Conservation (phyloP, 1,140 invertebrate species). For the Orchestia grillus region DNA sequence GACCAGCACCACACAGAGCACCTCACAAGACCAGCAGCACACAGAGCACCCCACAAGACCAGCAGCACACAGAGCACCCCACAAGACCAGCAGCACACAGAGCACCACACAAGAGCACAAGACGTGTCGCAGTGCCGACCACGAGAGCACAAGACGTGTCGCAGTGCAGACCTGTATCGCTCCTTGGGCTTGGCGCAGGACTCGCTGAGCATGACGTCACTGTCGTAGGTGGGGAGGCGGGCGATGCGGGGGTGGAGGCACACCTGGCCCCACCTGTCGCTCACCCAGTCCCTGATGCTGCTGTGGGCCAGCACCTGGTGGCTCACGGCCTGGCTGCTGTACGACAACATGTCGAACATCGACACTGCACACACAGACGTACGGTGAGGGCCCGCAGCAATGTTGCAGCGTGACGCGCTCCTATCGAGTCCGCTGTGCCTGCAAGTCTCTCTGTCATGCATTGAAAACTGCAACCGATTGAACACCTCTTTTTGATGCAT, state of each 20-base stretch:
- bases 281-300: conserved; percentile 46
- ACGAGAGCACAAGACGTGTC: not conserved
- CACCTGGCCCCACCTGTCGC: conserved; percentile 33
- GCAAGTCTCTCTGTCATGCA: no score
- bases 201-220: conserved; percentile 11
- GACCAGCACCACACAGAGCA: no score
- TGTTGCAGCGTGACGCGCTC: no score
- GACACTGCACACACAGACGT: conserved; percentile 35
- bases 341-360: conserved; percentile 37
- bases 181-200: not conserved
- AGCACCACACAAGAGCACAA: not conserved
- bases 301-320: conserved; percentile 35
- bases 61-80: no score
- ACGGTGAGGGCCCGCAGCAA: no score
- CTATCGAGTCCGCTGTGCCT: no score
- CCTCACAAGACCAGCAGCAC: no score
- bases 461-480: no score
- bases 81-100: no score
- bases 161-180: not conserved
- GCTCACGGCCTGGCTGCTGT: conserved; percentile 46
- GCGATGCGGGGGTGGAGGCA: not conserved
- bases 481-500: no score
- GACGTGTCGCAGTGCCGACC: not conserved
- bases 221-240: not conserved
- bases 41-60: no score